phyloP scores from a whole-genome alignment of 2,888 invertebrate genomes.

The Sphaerophoria rueppellii region DNA sequence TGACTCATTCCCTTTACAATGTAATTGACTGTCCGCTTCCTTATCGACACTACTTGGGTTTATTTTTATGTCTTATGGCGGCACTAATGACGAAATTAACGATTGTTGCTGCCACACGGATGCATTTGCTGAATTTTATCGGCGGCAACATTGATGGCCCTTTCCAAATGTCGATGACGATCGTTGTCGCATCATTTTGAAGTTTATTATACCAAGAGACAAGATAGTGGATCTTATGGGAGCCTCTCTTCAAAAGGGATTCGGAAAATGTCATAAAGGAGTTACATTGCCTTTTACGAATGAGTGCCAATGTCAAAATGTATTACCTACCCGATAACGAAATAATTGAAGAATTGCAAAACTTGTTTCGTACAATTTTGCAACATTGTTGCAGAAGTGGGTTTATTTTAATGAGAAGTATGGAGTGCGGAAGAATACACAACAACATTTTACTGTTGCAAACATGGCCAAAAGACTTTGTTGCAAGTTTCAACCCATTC shows the following conservation, averaged over 20 bases:
- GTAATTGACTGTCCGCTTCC: neutral
- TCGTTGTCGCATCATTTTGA: constrained; percentile 31
- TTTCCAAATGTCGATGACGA: constrained; percentile 17
- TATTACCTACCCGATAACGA: constrained; percentile 21
- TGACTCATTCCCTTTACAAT: too few species aligned
- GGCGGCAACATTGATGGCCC: constrained; percentile 3
- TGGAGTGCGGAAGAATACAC: too few species aligned
- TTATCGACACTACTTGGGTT: constrained; percentile 31
- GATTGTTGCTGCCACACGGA: constrained; percentile 12
- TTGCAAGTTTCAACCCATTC: too few species aligned
- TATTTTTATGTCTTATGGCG: constrained; percentile 48
- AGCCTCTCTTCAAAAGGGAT: constrained; percentile 40
- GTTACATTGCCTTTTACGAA: constrained; percentile 7
- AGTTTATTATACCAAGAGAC: constrained; percentile 25
- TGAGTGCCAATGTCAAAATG: constrained; percentile 52
- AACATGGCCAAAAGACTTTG: too few species aligned
- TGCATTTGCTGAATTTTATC: too few species aligned
- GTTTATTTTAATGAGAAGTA: neutral
- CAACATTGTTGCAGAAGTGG: neutral
- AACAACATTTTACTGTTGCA: too few species aligned
- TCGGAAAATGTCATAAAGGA: constrained; percentile 21
- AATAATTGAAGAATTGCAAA: constrained; percentile 16
- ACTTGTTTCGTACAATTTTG: neutral
- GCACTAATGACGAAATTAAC: constrained; percentile 42
- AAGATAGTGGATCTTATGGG: constrained; percentile 50